These are phyloP conservation scores for Pseudorectes ferrugineus DNA, from an alignment of 2,113 vertebrate genomes.

Conservation along the genomic window DNA sequence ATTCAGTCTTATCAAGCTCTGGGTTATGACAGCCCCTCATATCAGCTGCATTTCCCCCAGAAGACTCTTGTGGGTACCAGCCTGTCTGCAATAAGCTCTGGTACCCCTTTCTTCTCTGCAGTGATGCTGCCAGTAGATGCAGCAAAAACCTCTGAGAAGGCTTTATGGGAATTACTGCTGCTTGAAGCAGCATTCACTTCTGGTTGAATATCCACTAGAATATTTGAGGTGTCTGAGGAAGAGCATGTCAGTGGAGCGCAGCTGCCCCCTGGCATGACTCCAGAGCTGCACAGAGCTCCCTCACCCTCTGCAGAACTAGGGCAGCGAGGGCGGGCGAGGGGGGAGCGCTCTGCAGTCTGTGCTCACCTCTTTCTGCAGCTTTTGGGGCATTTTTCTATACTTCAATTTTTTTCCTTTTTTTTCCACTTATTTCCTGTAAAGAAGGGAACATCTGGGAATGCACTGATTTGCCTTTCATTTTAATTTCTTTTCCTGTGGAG, in stretches of 20 bases:
- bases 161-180: slow-evolving; percentile 2
- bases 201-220: background rate
- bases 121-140: background rate
- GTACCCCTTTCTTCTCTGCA: slow-evolving; percentile 2
- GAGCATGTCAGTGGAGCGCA: background rate
- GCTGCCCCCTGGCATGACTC: slow-evolving; percentile 2
- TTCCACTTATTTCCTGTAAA: background rate
- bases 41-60: background rate
- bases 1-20: background rate
- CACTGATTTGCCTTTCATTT: background rate
- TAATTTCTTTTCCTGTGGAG: background rate
- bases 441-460: slow-evolving; percentile 21
- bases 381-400: slow-evolving; percentile 56
- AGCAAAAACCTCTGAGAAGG: slow-evolving; percentile 12
- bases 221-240: slow-evolving; percentile 20
- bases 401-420: background rate
- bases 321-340: background rate
- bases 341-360: background rate
- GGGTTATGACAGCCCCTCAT: background rate
- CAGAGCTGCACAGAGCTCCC: background rate
- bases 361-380: slow-evolving; percentile 53
- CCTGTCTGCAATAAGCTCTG: background rate
- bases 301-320: slow-evolving; percentile 7
- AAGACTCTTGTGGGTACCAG: background rate
- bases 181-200: slow-evolving; percentile 25